phyloP scores from a whole-genome alignment of 2,113 vertebrate genomes.

The Ailuropoda melanoleuca region DNA sequence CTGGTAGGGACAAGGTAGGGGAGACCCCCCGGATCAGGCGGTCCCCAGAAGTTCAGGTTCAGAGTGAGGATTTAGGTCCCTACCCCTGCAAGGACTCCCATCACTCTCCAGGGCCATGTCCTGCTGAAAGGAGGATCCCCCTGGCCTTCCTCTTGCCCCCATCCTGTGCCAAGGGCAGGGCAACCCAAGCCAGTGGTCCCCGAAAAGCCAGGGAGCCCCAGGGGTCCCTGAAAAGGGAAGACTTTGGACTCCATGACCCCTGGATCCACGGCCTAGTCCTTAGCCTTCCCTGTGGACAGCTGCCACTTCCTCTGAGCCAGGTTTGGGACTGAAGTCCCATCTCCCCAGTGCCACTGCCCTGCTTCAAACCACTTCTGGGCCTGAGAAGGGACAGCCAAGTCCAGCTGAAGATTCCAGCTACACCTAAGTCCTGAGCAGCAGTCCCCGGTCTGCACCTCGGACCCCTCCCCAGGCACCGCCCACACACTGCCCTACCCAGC shows the following conservation, averaged over 20 bases:
- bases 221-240: neutral
- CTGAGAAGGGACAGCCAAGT: neutral
- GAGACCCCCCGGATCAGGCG: neutral
- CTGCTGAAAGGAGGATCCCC: neutral
- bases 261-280: neutral
- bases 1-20: neutral
- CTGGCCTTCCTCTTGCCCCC: neutral
- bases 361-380: neutral
- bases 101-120: neutral
- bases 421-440: fast-evolving
- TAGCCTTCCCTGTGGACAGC: neutral
- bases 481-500: neutral
- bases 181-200: neutral
- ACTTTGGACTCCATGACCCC: neutral
- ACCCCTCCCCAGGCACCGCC: no score
- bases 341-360: neutral
- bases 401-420: neutral
- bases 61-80: neutral
- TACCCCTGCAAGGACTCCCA: neutral
- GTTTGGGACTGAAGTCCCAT: neutral
- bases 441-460: fast-evolving
- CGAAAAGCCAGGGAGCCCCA: neutral
- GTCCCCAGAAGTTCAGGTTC: neutral
- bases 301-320: neutral
- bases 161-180: neutral